A percentile compares a stretch with the other conserved stretches of the same genome.
These are phyloP conservation scores for Apantesis nais DNA, from an alignment of 2,888 invertebrate genomes.

Conservation along the genomic window DNA sequence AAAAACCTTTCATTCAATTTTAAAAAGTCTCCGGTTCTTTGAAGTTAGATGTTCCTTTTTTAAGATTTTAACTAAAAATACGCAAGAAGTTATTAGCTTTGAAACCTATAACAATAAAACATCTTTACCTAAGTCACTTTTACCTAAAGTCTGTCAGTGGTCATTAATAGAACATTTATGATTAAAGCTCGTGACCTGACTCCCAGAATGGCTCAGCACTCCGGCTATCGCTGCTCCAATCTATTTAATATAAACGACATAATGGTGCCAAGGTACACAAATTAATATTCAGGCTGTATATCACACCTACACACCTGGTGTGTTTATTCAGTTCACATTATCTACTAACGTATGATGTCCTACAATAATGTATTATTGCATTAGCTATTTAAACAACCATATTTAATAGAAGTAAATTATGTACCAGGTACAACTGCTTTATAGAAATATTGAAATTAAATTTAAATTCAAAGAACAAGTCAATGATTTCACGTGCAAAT, in stretches of 20 bases:
- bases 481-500: background rate
- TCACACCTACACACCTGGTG: constrained; percentile 64
- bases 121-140: background rate
- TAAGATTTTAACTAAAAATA: constrained; percentile 13
- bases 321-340: constrained; percentile 77
- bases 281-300: constrained; percentile 77
- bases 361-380: constrained; percentile 59
- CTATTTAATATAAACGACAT: constrained; percentile 44
- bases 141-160: constrained; percentile 8
- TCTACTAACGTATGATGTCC: constrained; percentile 62
- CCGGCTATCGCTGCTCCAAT: constrained; percentile 38
- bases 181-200: constrained; percentile 28
- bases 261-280: constrained; percentile 69
- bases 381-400: constrained; percentile 16
- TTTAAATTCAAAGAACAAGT: background rate
- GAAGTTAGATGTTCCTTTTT: background rate
- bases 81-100: too few species aligned
- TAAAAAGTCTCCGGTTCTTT: too few species aligned
- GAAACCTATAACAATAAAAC: background rate
- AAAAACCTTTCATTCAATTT: background rate
- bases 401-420: background rate
- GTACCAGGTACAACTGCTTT: background rate
- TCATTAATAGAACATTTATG: constrained; percentile 36
- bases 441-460: background rate
- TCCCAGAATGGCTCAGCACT: constrained; percentile 26